phyloP scores from a whole-genome alignment of 2,113 vertebrate genomes.

The Excalfactoria chinensis region DNA sequence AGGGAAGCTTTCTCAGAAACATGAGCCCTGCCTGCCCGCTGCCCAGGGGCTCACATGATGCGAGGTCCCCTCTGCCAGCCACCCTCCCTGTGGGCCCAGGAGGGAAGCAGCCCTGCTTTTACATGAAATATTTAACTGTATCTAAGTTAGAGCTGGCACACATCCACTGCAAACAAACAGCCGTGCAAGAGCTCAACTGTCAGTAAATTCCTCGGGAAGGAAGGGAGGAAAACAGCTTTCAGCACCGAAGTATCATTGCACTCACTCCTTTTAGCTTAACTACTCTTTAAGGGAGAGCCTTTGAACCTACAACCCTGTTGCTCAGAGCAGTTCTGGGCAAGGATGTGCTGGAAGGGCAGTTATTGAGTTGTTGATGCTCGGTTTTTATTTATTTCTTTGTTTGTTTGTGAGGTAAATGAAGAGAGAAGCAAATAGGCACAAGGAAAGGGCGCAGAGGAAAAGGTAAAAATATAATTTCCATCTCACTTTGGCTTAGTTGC shows the following conservation, averaged over 20 bases:
- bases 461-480: conserved; percentile 55
- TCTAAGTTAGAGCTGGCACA: conserved; percentile 50
- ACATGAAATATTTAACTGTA: conserved; percentile 53
- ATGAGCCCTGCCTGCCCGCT: neutral
- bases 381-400: neutral
- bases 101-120: conserved; percentile 31
- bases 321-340: neutral
- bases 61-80: neutral
- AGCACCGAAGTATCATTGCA: neutral
- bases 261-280: neutral
- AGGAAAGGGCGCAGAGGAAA: conserved; percentile 49
- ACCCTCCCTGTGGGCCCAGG: conserved; percentile 20
- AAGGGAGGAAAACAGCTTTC: neutral
- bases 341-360: neutral
- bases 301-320: neutral
- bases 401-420: neutral
- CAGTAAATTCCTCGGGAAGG: neutral
- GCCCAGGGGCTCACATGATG: neutral
- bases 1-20: neutral
- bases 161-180: conserved; percentile 60
- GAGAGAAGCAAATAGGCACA: neutral
- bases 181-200: conserved; percentile 12
- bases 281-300: neutral
- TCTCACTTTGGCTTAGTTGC: conserved; percentile 41
- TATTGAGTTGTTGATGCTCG: neutral